Base-by-base conservation (phyloP, 1,140 invertebrate genomes). In the Nephila pilipes region DNA sequence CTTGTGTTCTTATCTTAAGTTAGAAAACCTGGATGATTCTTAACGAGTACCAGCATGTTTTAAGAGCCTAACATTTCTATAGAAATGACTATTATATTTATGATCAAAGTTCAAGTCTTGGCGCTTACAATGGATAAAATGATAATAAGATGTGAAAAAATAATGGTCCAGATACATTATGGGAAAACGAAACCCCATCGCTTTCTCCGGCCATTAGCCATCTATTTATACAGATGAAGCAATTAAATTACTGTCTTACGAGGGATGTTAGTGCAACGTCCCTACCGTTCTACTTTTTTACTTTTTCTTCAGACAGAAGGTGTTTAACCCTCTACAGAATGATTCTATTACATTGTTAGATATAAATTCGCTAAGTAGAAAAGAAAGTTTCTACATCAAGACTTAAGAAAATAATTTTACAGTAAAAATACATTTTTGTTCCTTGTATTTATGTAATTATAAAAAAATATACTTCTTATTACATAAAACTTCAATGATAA, bases 191-290 rank as follows among this genome's bases (percentile, higher is more conserved):
- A 75, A 75, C 69, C 69, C 69, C 29, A 32, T 18, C 14, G 69
- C 18, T 14, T 75, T 75, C 16, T 20, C 69, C 16, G 18, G 32
- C 29, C 29, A 75, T 75, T 75, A 75, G 69, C 69, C 69, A 36
- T 36, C 69, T 75, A 75, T 75, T 75, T 75, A 36, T 36, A 75
- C 29, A 75, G 25, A 75, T 75, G 69, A 8, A 36, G 69, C 32
- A 75, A 75, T 75, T 75, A 75, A 75, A 75, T 75, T 36, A 20
- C 32, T 36, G 14, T 14, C 29, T 75, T 75, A 32, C 29, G 29
- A 32, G 29, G 14, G 32, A 75, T 20, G 69, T 1, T 36, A 6
- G 2, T 18, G 29, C 69, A 75, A 36, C 29, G 14, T 25, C 29
- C 65, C n/a, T 29, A 16, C 63, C n/a, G 22, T 12, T 65, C 63